Percentiles rank a stretch among this genome's conserved stretches.
Conservation (phyloP, 2,888 invertebrate species). For the Willowsia nigromaculata region DNA sequence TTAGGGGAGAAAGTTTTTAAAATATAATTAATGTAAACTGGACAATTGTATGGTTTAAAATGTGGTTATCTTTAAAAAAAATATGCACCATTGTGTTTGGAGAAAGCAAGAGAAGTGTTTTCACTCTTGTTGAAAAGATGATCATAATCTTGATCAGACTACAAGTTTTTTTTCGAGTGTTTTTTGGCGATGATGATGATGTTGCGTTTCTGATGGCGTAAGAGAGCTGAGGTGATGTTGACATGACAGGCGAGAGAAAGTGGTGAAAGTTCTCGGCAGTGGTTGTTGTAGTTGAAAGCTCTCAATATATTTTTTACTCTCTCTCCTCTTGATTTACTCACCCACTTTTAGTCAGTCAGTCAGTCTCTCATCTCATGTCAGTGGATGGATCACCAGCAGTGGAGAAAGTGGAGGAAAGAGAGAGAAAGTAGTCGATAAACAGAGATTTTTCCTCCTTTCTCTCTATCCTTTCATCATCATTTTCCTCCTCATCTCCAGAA, state of each 20-base stretch:
- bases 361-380: slow-evolving; percentile 43
- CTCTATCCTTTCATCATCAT: background rate
- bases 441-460: background rate
- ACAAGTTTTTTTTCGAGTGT: no score
- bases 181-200: slow-evolving; percentile 39
- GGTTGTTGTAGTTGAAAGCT: slow-evolving; percentile 67
- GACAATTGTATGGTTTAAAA: no score
- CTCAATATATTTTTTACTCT: no score
- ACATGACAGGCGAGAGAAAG: slow-evolving; percentile 46
- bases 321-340: slow-evolving; percentile 36
- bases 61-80: no score
- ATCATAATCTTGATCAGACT: no score
- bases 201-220: background rate
- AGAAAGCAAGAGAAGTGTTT: no score
- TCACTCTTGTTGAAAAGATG: no score
- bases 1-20: background rate
- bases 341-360: slow-evolving; percentile 66
- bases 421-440: background rate
- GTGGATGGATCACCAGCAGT: no score
- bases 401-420: no score
- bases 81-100: no score
- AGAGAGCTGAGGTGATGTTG: slow-evolving; percentile 53
- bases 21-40: no score
- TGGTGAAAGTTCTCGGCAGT: background rate
- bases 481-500: background rate